Conservation (phyloP, 2,113 vertebrate species). For the Nesospiza acunhae region DNA sequence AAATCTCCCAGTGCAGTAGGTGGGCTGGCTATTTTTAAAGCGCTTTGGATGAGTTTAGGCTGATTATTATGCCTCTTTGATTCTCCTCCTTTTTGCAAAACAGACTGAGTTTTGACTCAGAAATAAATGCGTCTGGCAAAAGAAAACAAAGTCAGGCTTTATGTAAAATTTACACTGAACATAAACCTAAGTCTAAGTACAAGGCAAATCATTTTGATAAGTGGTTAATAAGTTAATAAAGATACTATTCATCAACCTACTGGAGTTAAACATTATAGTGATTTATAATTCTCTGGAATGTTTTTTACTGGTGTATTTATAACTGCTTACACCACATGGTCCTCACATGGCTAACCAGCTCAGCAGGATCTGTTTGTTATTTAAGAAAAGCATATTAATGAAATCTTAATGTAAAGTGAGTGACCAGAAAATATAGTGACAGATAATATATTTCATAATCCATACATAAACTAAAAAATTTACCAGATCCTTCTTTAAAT, state of each 20-base stretch:
- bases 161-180: slow-evolving; percentile 16
- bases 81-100: slow-evolving; percentile 33
- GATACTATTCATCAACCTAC: slow-evolving; percentile 7
- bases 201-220: slow-evolving; percentile 35
- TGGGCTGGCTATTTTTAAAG: slow-evolving; percentile 72
- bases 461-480: not conserved
- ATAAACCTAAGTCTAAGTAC: slow-evolving; percentile 2
- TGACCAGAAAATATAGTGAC: slow-evolving; percentile 1
- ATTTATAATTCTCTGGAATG: slow-evolving; percentile 50
- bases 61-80: slow-evolving; percentile 73
- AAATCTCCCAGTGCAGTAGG: slow-evolving; percentile 61
- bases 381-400: slow-evolving; percentile 28
- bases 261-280: not conserved
- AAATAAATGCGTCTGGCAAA: slow-evolving; percentile 14
- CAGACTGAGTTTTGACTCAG: slow-evolving; percentile 57
- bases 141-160: slow-evolving; percentile 37
- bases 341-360: slow-evolving; percentile 50
- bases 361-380: slow-evolving; percentile 48
- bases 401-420: slow-evolving; percentile 28
- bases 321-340: slow-evolving; percentile 46
- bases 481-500: not conserved
- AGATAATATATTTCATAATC: not conserved
- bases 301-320: slow-evolving; percentile 59
- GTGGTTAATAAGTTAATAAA: slow-evolving; percentile 50
- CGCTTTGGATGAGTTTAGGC: slow-evolving; percentile 66